Conservation (phyloP, 2,113 vertebrate genomes). For the Eidolon helvum region DNA sequence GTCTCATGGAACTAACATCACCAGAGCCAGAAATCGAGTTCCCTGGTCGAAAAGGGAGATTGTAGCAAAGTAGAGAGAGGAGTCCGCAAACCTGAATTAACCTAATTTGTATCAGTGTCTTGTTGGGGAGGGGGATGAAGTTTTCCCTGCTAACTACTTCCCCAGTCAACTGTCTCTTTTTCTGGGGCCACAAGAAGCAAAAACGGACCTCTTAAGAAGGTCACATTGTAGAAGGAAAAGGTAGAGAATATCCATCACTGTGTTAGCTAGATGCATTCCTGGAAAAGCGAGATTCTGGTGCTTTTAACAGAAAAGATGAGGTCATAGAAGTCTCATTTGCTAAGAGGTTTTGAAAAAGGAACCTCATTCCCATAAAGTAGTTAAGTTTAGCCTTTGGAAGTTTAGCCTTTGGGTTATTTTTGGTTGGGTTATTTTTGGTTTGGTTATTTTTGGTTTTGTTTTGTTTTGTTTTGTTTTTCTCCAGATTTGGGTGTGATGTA, state of each 20-base stretch:
- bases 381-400: constrained; percentile 54
- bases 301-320: background rate
- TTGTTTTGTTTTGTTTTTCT: constrained; percentile 60
- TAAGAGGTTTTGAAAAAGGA: constrained; percentile 28
- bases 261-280: background rate
- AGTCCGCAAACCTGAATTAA: background rate
- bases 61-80: background rate
- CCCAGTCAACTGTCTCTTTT: background rate
- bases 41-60: background rate
- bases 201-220: background rate
- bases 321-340: background rate
- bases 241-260: background rate
- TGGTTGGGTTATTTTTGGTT: constrained; percentile 75
- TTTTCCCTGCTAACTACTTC: background rate
- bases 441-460: constrained; percentile 74
- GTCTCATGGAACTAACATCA: background rate
- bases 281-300: background rate
- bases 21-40: background rate
- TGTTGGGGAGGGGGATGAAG: background rate
- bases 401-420: no score
- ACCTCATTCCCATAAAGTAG: constrained; percentile 67
- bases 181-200: background rate
- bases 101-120: background rate
- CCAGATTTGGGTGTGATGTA: constrained; percentile 56
- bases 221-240: background rate